Evolutionary conservation across 2,113 vertebrate genomes (phyloP), one percentile per base, ranked within the genome.

Genomic region (Ptyas mucosa): DNA sequence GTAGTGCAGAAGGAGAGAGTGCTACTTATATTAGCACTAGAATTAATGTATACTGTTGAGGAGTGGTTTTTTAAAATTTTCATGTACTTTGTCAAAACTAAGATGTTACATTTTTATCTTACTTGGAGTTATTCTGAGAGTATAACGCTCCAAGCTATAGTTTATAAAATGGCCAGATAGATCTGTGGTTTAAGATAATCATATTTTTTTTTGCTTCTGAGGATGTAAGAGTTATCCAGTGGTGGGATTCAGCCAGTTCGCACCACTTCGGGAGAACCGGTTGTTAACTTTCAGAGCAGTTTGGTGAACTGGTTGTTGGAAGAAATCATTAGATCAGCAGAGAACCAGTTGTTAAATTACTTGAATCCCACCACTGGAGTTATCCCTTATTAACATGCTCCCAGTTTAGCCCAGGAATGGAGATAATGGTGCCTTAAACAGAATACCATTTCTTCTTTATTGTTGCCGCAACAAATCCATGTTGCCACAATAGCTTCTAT

Each of bases 131-230:
- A 94, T 92, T 54, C 29, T 90, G 94, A 52, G 93, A 57, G 49
- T 93, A 93, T 94, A 94, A 93, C 93, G 91, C 52, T 94, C 87
- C 94, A 92, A 10, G 18, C 90, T 46, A 94, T 96, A 92, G 95
- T 61, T 94, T 51, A 88, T 91, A 94, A 94, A 81, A 52, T 94
- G 87, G 75, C 29, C 92, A 91, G 92, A 91, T 6, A 94, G 51
- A 2, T 90, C 91, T 96, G 91, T 95, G 18, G 29, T 46, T 8
- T 88, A 93, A 90, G 85, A 49, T 5, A 49, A 49, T 49, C 46
- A 49, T 49, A 49, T 5, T 5, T 49, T 46, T 49, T 29, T 29
- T 29, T 90, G 15, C 57, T 10, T 90, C 34, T 90, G 15, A 90
- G 26, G 26, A 52, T 58, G 39, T 88, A 18, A 53, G 49, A 53